phyloP scores from a whole-genome alignment of 2,113 vertebrate species.

The Echinops telfairi region DNA sequence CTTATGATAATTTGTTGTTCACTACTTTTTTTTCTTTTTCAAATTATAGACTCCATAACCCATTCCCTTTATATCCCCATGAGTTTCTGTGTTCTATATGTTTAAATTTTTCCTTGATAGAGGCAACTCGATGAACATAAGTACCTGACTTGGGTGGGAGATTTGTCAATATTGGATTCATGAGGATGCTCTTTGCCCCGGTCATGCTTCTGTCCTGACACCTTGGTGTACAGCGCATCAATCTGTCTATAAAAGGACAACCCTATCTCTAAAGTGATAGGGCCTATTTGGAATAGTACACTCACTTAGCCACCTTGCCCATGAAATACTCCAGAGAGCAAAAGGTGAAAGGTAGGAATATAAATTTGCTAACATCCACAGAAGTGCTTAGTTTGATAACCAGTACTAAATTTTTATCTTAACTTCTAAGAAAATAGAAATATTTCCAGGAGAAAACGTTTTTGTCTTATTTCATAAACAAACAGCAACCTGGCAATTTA shows the following conservation, averaged over 20 bases:
- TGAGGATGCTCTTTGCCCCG: slow-evolving; percentile 14
- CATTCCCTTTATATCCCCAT: neutral
- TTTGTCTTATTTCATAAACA: neutral
- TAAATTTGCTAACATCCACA: slow-evolving; percentile 72
- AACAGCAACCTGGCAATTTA: neutral
- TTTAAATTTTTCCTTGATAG: slow-evolving; percentile 32
- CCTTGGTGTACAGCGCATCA: slow-evolving; percentile 68
- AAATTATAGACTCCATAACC: neutral
- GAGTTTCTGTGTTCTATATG: neutral
- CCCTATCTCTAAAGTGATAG: slow-evolving; percentile 70
- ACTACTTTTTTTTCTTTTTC: slow-evolving; percentile 35
- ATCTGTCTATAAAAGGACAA: slow-evolving; percentile 67
- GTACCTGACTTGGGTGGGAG: slow-evolving; percentile 6
- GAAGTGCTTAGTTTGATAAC: slow-evolving; percentile 29
- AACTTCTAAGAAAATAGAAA: slow-evolving; percentile 40
- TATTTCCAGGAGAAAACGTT: neutral
- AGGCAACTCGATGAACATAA: slow-evolving; percentile 54
- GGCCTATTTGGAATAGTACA: slow-evolving; percentile 58
- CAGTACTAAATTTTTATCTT: slow-evolving; percentile 1
- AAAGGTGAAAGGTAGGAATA: slow-evolving; percentile 56
- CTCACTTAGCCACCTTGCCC: slow-evolving; percentile 58
- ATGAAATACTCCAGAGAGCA: slow-evolving; percentile 61
- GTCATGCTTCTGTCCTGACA: slow-evolving; percentile 44
- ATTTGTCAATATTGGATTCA: slow-evolving; percentile 67
- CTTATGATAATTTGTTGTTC: slow-evolving; percentile 14